A percentile compares a stretch with the other conserved stretches of the same genome.
These are phyloP conservation scores for Chiroxiphia lanceolata DNA, from an alignment of 2,797 vertebrate genomes.

Conservation along the genomic window DNA sequence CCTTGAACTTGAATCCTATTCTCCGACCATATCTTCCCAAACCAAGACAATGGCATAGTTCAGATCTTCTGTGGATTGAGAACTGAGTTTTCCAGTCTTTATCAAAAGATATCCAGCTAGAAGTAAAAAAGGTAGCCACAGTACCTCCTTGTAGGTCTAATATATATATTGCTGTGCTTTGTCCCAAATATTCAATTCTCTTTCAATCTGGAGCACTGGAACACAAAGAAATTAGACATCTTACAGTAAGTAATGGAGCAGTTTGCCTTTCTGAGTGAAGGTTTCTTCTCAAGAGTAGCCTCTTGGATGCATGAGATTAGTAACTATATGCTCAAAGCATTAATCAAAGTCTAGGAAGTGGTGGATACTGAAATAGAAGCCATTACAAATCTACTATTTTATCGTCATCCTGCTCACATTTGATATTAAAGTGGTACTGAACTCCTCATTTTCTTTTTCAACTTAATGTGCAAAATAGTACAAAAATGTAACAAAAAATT, in stretches of 20 bases:
- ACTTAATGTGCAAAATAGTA: not conserved
- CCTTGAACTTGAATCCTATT: not conserved
- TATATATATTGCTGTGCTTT: not conserved
- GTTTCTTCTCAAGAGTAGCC: not conserved
- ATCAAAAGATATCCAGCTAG: not conserved
- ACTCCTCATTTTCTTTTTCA: not conserved
- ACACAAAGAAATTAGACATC: not conserved
- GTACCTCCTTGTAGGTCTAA: not conserved
- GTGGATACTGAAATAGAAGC: not conserved
- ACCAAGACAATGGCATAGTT: not conserved
- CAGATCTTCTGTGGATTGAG: not conserved
- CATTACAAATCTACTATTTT: not conserved
- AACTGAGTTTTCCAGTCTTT: not conserved
- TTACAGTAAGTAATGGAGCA: not conserved
- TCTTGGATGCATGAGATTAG: not conserved
- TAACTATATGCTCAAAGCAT: not conserved
- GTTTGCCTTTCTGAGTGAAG: not conserved
- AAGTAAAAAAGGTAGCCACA: not conserved
- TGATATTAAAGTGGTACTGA: not conserved
- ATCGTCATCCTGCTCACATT: not conserved
- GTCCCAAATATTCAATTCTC: not conserved
- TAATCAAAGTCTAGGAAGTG: not conserved
- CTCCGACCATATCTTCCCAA: not conserved
- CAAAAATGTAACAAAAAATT: not conserved
- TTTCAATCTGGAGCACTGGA: not conserved